Conservation (phyloP, 1,140 invertebrate species). For the Brachionus asplanchnoidis region DNA sequence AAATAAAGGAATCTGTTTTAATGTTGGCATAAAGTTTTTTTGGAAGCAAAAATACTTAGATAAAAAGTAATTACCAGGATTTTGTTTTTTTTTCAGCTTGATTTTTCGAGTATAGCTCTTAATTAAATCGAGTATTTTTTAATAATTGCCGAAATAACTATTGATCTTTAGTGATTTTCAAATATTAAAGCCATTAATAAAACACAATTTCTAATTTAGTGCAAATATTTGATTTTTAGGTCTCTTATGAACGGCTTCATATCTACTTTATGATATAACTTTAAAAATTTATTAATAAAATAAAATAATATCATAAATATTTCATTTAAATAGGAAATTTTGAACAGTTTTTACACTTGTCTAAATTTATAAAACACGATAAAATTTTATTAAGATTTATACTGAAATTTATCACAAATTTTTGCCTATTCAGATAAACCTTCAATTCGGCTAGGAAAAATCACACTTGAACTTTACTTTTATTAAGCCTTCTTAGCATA, state of each 20-base stretch:
- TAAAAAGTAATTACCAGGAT: not conserved
- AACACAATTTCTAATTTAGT: not conserved
- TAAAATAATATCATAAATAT: not conserved
- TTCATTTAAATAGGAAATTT: not conserved
- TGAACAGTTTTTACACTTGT: not conserved
- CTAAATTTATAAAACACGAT: not conserved
- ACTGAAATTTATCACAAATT: too few species aligned
- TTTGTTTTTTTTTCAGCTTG: not conserved
- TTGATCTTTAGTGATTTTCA: not conserved
- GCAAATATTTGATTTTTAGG: not conserved
- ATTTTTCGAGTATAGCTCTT: not conserved
- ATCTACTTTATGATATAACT: not conserved
- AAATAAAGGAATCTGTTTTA: not conserved
- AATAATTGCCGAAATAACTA: not conserved
- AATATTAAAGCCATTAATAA: slow-evolving; percentile 5
- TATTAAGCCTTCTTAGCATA: too few species aligned
- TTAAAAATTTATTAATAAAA: not conserved
- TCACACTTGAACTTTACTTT: too few species aligned
- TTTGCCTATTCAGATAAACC: too few species aligned
- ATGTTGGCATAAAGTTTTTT: not conserved
- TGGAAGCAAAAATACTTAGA: not conserved
- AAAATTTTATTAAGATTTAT: not conserved
- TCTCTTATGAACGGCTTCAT: not conserved
- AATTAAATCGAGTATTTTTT: not conserved
- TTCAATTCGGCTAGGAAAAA: too few species aligned